Evolutionary conservation across 92 coral and sea anemone species (phyloP).

Genomic region (Plumapathes pennacea): DNA sequence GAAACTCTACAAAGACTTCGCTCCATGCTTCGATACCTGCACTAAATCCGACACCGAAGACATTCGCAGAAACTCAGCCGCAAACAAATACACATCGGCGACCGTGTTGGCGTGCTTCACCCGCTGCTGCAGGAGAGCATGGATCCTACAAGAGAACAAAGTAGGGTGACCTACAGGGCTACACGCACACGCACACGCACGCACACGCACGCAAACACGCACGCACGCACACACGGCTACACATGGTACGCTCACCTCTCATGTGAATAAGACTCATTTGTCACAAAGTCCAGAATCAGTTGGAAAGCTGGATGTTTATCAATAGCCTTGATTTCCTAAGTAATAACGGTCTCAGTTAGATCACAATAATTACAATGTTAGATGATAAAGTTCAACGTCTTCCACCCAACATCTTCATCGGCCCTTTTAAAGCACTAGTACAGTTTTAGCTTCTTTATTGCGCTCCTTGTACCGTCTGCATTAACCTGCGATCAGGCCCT

Average conservation of each 20-base stretch:
- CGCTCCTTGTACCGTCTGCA: no score
- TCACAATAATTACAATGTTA: no score
- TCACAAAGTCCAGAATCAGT: constrained; percentile 91
- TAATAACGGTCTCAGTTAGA: constrained; percentile 72
- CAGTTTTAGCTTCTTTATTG: no score
- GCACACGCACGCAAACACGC: no score
- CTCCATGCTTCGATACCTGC: constrained; percentile 53
- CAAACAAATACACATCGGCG: constrained; percentile 86
- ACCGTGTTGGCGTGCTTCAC: constrained; percentile 80
- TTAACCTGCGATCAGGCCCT: no score
- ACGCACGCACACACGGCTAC: neutral
- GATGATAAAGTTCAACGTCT: no score
- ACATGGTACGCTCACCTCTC: constrained; percentile 57
- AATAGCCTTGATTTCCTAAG: constrained; percentile 71
- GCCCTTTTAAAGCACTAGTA: no score
- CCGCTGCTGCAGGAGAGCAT: constrained; percentile 83
- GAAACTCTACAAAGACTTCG: neutral
- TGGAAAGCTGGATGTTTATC: constrained; percentile 96
- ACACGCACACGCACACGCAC: no score
- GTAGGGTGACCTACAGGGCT: no score
- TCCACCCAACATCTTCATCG: no score
- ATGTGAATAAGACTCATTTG: constrained; percentile 87
- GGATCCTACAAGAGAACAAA: constrained; percentile 45
- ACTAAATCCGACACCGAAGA: constrained; percentile 87
- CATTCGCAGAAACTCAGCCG: constrained; percentile 86